Evolutionary conservation across 2,113 vertebrate genomes (phyloP), one percentile per base, ranked within the genome.

Genomic region (Labrus mixtus): DNA sequence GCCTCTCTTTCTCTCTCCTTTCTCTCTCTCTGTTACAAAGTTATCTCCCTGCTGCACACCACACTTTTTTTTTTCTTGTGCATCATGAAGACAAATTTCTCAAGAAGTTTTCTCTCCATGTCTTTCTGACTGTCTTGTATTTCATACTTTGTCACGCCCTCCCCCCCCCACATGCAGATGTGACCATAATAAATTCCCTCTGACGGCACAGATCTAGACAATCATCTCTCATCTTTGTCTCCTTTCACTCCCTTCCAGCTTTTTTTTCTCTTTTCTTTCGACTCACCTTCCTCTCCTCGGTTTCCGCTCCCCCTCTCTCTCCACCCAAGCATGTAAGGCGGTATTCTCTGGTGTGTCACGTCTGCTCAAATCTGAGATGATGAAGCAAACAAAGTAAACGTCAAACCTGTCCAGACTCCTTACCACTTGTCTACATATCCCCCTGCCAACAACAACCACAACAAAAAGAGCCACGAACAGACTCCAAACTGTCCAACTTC

Each of bases 11-110:
- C 54, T 2, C 67, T 68, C 66, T 33, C 33, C 73, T 39, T 10
- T 23, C 56, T 63, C 54, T 59, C 73, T 29, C 58, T 56, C 46
- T 7, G 13, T 36, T 50, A 79, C 43, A 19, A 33, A 79, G 69
- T 87, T 91, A 90, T 93, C 89, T 89, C 64, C 19, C n/a, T n/a
- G 48, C 78, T 57, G 74, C 91, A 93, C 82, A 78, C 65, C 61
- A 75, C 66, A 23, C 61, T 57, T 56, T 56, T 58, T 33, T 19
- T n/a, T 19, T 65, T 43, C 50, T 65, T 45, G 57, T 55, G 45
- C 82, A 68, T 66, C 75, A 68, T 57, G 43, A 60, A 72, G 43
- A 73, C 43, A 63, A 19, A 65, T 69, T 78, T 85, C 53, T 74
- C 59, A 13, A 48, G 37, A 69, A 86, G 62, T 69, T 68, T 77